These are phyloP conservation scores for Ptychodera flava DNA, from an alignment of 35 echinoderm and acorn worm species.

Conservation along the genomic window DNA sequence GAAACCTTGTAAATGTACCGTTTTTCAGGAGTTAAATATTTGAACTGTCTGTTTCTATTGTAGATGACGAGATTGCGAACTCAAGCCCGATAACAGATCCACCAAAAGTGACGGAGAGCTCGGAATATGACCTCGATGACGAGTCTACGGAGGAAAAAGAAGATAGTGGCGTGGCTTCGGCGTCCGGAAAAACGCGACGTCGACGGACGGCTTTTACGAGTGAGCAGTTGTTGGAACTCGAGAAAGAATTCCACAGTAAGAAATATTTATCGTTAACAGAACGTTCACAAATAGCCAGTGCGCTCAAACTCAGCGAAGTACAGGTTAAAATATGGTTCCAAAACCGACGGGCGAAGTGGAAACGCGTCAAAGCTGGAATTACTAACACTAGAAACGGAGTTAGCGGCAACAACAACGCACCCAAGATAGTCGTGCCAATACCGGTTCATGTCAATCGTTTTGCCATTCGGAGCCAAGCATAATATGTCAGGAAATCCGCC, in stretches of 20 bases:
- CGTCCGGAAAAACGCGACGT: constrained; percentile 42
- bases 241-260: constrained; percentile 77
- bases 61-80: too few species aligned
- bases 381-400: constrained; percentile 21
- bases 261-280: constrained; percentile 75
- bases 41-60: too few species aligned
- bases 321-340: constrained; percentile 88
- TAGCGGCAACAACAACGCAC: constrained; percentile 20
- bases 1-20: too few species aligned
- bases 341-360: constrained; percentile 75
- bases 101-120: neutral
- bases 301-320: constrained; percentile 64
- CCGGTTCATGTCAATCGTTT: constrained; percentile 75
- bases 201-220: constrained; percentile 72
- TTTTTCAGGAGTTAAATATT: too few species aligned
- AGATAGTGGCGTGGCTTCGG: neutral
- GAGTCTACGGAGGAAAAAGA: neutral
- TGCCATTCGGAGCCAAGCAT: constrained; percentile 64
- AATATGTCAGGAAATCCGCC: constrained; percentile 37
- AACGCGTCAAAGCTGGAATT: constrained; percentile 54
- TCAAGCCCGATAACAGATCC: neutral
- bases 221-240: constrained; percentile 65
- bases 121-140: neutral
- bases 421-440: constrained; percentile 74
- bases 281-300: constrained; percentile 68